Evolutionary conservation across 2,888 invertebrate species (phyloP), one percentile per base, ranked within the genome.

Genomic region (Protodeltote pygarga): DNA sequence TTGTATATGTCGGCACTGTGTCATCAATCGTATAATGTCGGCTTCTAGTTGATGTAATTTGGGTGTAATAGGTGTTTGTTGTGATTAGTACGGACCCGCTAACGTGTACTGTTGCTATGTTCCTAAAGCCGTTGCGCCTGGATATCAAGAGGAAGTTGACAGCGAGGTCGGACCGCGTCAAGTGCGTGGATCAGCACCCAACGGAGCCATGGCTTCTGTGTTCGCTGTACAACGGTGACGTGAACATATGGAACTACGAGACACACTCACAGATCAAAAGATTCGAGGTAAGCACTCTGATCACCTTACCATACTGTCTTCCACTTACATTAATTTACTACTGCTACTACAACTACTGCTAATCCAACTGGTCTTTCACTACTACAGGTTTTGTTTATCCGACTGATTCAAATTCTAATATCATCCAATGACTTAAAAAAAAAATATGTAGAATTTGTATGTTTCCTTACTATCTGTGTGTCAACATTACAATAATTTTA

Each of bases 241-340:
- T 99, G 72, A 99, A 99, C 93, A 97, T 99, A 78, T 99, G 99
- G 99, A 99, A 99, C 85, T 96, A 98, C 91, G 99, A 99, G 83
- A 97, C 96, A 53, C 99, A 99, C 86, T 95, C 95, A 73, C 93
- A 97, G 68, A 96, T 97, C 65, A 92, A 92, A 67, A 95, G 97
- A 68, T 97, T 98, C 76, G 97, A 98, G 93, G 96, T 96, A 78
- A 73, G 5, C 3, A n/a, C 9, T 5, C 5, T 3, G 19, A 38
- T 34, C 5, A 3, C 23, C 11, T 20, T 29, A 3, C 5, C 9
- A 28, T 23, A 34, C 11, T 15, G 2, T 28, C 23, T 25, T 15
- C 4, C 20, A 37, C 2, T 4, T 8, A 16, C 1, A 15, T 8
- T 33, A n/a, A n/a, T n/a, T n/a, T n/a, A n/a, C n/a, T n/a, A n/a